These are phyloP conservation scores for Protobothrops flavoviridis DNA, from an alignment of 2,113 vertebrate genomes.

Conservation along the genomic window DNA sequence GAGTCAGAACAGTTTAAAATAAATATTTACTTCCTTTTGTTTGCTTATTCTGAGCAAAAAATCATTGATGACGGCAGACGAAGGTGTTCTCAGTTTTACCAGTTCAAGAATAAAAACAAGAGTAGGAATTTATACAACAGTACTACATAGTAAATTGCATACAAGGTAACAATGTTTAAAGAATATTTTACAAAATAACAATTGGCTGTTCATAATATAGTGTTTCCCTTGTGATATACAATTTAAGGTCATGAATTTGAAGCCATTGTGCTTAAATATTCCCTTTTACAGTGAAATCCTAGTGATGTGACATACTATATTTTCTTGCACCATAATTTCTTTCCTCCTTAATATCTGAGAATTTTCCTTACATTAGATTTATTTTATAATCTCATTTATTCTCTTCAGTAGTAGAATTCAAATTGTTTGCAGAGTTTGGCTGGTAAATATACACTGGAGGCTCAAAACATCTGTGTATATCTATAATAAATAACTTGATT, in stretches of 20 bases:
- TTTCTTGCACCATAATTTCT: constrained; percentile 9
- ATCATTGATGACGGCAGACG: constrained; percentile 54
- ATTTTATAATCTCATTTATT: not conserved
- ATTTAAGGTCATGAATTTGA: constrained; percentile 13
- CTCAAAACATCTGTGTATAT: constrained; percentile 7
- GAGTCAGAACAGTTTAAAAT: constrained; percentile 70
- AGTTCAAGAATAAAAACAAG: constrained; percentile 60
- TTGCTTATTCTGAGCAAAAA: constrained; percentile 60
- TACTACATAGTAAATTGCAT: constrained; percentile 57
- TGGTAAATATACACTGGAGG: constrained; percentile 13
- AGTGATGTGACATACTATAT: not conserved
- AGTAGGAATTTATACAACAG: constrained; percentile 52
- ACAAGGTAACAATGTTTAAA: constrained; percentile 59
- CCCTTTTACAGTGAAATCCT: constrained; percentile 22
- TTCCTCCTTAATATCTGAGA: constrained; percentile 11
- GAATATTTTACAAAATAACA: constrained; percentile 63
- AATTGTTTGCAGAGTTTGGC: constrained; percentile 8
- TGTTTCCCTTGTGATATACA: constrained; percentile 56
- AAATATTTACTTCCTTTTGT: constrained; percentile 69
- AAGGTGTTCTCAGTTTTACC: constrained; percentile 53
- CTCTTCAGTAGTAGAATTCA: not conserved
- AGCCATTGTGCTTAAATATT: constrained; percentile 13
- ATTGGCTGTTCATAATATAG: constrained; percentile 55
- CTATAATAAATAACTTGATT: not conserved
- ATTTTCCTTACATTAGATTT: not conserved